These are phyloP conservation scores for Rhagoletis pomonella DNA, from an alignment of 1,140 invertebrate species.

Conservation along the genomic window DNA sequence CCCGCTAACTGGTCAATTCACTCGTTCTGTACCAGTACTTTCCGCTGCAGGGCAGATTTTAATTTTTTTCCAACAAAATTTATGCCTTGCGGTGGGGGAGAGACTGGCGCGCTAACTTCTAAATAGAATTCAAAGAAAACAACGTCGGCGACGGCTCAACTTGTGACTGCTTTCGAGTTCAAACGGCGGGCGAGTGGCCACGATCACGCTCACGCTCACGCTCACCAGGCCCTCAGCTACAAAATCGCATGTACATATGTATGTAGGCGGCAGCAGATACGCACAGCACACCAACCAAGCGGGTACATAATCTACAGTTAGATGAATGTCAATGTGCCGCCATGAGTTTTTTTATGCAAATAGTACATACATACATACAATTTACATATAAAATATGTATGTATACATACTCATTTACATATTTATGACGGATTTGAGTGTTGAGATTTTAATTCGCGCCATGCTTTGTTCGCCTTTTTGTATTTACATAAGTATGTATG, in stretches of 20 bases:
- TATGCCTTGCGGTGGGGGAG: neutral
- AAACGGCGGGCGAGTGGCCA: neutral
- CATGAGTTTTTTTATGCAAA: neutral
- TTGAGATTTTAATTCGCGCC: no score
- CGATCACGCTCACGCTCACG: neutral
- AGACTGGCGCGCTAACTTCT: neutral
- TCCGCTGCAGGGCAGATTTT: no score
- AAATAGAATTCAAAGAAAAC: constrained; percentile 3
- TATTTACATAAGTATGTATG: no score
- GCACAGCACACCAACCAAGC: neutral
- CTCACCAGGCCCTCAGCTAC: neutral
- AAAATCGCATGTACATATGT: no score
- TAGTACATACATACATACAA: no score
- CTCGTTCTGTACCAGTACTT: no score
- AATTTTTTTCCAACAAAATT: neutral
- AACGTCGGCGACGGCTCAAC: neutral
- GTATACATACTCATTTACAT: no score
- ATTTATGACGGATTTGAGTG: no score
- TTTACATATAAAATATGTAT: no score
- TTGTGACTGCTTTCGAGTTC: neutral
- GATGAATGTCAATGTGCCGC: neutral
- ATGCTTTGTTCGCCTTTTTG: no score
- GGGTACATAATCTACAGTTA: neutral
- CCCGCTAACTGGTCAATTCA: no score
- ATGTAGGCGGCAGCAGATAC: neutral